These are phyloP conservation scores for Onychostoma macrolepis DNA, from an alignment of 2,113 vertebrate species.

Conservation along the genomic window DNA sequence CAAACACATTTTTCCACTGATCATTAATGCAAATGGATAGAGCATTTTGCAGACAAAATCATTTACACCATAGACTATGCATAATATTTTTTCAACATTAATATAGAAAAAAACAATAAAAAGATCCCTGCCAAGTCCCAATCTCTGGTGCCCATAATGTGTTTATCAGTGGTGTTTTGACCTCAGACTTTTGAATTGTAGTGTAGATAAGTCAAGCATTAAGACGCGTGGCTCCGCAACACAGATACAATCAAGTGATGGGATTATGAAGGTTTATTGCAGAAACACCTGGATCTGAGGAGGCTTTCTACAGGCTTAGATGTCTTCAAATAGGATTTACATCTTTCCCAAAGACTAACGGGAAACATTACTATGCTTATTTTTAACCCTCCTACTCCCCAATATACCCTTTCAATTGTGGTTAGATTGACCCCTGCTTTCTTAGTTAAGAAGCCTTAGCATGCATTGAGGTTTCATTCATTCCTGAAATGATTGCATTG, in stretches of 20 bases:
- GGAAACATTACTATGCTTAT: conserved; percentile 34
- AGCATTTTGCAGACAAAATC: not conserved
- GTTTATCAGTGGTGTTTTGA: not conserved
- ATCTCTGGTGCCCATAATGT: not conserved
- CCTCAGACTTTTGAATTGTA: not conserved
- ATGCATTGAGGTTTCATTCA: not conserved
- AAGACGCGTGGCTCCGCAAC: not conserved
- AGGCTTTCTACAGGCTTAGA: conserved; percentile 23
- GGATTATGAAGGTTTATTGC: not conserved
- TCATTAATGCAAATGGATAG: not conserved
- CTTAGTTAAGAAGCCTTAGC: not conserved
- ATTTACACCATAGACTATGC: not conserved
- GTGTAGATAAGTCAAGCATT: not conserved
- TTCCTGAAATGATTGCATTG: not conserved
- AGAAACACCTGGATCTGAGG: not conserved
- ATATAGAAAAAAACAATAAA: not conserved
- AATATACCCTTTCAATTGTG: not conserved
- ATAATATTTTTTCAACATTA: not conserved
- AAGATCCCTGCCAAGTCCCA: not conserved
- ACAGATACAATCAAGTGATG: not conserved
- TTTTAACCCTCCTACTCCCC: conserved; percentile 31
- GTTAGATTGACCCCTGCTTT: not conserved
- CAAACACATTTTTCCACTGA: not conserved
- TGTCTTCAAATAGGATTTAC: conserved; percentile 1
- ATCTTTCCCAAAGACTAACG: conserved; percentile 34